Conservation (phyloP, 2,888 invertebrate species). For the Apantesis nais region DNA sequence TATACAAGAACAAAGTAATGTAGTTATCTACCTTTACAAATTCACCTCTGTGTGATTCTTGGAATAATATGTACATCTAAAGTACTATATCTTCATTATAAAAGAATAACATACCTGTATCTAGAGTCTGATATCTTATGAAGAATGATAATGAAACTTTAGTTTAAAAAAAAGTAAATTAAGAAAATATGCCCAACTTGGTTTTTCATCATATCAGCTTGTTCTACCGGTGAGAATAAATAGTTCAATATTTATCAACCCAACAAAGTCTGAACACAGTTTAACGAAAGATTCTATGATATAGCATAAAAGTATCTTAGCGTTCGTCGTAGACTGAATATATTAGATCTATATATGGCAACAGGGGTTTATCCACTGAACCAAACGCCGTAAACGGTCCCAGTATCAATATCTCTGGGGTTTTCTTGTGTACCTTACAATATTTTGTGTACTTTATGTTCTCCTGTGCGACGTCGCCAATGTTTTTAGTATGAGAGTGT, state of each 20-base stretch:
- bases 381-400: slow-evolving; percentile 46
- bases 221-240: not conserved
- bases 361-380: slow-evolving; percentile 44
- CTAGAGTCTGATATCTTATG: too few relatives aligned
- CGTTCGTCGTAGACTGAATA: slow-evolving; percentile 63
- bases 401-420: slow-evolving; percentile 46
- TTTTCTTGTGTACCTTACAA: slow-evolving; percentile 40
- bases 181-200: too few relatives aligned
- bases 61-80: not conserved
- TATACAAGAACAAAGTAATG: too few relatives aligned
- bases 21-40: not conserved
- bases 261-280: slow-evolving; percentile 25
- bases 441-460: slow-evolving; percentile 48
- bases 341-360: slow-evolving; percentile 53
- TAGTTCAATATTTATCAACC: slow-evolving; percentile 8
- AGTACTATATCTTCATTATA: too few relatives aligned
- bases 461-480: slow-evolving; percentile 30
- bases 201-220: too few relatives aligned
- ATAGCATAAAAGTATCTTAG: slow-evolving; percentile 53
- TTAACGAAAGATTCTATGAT: slow-evolving; percentile 50
- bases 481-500: slow-evolving; percentile 39
- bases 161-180: too few relatives aligned
- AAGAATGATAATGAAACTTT: too few relatives aligned
- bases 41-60: not conserved
- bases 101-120: too few relatives aligned